These are phyloP conservation scores for Gallinago media DNA, from an alignment of 2,113 vertebrate genomes.

Conservation along the genomic window DNA sequence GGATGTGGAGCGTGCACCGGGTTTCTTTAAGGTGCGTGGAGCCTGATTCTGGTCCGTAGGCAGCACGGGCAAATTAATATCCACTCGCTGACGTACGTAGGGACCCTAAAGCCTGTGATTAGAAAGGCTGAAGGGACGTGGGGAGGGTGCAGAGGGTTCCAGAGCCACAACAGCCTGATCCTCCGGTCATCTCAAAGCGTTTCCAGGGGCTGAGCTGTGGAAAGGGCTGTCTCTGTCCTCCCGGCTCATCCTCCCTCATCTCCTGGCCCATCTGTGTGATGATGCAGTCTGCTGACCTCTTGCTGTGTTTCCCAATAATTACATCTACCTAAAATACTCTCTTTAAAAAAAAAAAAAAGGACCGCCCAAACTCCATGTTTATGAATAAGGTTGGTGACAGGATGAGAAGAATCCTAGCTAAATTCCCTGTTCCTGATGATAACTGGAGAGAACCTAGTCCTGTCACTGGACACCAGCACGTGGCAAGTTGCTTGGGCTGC, in stretches of 20 bases:
- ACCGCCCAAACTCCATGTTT: not conserved
- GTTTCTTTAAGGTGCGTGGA: constrained; percentile 38
- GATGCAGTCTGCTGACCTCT: not conserved
- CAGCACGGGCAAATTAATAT: constrained; percentile 43
- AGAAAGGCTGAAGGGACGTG: not conserved
- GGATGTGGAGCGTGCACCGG: not conserved
- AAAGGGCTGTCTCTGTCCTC: not conserved
- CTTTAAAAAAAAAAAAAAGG: not conserved
- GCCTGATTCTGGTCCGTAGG: constrained; percentile 32
- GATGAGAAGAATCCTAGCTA: not conserved
- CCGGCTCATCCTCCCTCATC: not conserved
- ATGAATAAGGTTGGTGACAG: not conserved
- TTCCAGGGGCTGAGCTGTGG: not conserved
- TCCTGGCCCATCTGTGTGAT: not conserved
- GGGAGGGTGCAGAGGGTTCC: not conserved
- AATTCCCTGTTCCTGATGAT: not conserved
- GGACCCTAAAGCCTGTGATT: constrained; percentile 15
- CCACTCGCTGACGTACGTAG: not conserved
- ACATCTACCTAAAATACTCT: not conserved
- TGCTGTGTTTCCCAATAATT: not conserved
- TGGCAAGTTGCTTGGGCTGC: not conserved
- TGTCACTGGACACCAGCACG: not conserved
- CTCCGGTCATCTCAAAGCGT: accelerated
- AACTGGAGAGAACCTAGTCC: not conserved
- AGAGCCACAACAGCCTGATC: not conserved